These are phyloP conservation scores for Loris lydekkerianus DNA, from an alignment of 2,797 vertebrate species.

Conservation along the genomic window DNA sequence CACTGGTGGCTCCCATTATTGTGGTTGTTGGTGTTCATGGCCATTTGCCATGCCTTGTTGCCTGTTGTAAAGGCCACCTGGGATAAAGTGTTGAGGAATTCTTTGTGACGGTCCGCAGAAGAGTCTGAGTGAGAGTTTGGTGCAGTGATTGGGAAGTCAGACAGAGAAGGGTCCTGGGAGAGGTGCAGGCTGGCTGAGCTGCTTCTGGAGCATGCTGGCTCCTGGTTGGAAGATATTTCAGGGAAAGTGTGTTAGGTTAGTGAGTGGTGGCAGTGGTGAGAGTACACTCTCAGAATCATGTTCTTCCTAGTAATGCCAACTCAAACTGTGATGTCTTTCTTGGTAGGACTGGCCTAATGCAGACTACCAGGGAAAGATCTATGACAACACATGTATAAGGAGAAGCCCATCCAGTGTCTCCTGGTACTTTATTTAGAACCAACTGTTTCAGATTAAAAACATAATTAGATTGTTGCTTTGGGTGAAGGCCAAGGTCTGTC, in stretches of 20 bases:
- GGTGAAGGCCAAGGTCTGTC: neutral
- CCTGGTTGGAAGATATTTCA: neutral
- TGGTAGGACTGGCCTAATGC: neutral
- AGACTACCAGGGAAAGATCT: neutral
- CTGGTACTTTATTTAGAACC: slow-evolving; percentile 31
- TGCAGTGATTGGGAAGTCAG: neutral
- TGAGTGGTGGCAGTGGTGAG: neutral
- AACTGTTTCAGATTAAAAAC: slow-evolving; percentile 21
- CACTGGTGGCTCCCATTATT: rapidly evolving
- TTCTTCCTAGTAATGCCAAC: neutral
- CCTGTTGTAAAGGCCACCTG: neutral
- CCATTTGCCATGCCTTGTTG: neutral
- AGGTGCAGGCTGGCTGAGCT: neutral
- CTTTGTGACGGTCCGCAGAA: neutral
- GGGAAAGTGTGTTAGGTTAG: neutral
- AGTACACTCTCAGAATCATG: neutral
- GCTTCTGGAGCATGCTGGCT: neutral
- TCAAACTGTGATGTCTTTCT: neutral
- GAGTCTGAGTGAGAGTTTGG: neutral
- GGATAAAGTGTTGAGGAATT: neutral
- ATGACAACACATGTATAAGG: neutral
- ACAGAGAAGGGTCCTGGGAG: neutral
- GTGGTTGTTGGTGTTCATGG: neutral
- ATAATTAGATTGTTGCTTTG: neutral
- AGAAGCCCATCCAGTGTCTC: neutral